Base-by-base conservation (phyloP, 1,140 invertebrate species). In the Nilaparvata lugens region DNA sequence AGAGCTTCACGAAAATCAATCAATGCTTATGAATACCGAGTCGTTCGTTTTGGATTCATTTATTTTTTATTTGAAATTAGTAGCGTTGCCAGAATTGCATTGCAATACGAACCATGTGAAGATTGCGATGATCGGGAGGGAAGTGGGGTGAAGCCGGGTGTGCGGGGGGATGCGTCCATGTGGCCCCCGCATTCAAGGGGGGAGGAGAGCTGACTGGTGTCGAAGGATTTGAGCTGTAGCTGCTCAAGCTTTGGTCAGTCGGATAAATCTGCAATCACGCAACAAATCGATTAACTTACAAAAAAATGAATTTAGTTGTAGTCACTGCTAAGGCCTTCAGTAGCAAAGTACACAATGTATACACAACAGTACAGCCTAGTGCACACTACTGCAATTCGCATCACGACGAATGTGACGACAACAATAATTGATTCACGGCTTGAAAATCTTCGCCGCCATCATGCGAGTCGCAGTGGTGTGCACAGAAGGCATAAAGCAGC, bases 151-250 rank as follows among this genome's bases (percentile, higher is more conserved):
- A 62, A 70, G 73, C 55, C 67, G 67, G 65, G 69, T 72, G 68
- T 56, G 56, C 45, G 56, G 62, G 61, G 57, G 58, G 62, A 62
- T 53, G 70, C 61, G 68, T 67, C 67, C 69, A 70, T 66, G 72
- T 38, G 62, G 51, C 62, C 66, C 52, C 59, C 0, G 52, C 48
- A 14, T 21, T 52, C 24, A 66, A 79, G 51, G 75, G 91, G 59
- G 87, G 89, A 48, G 91, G 89, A 61, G 89, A 90, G 77, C 89
- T 91, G 62, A 90, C 85, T 19, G 90, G 89, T 35, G 89, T 91
- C 66, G 87, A 86, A 65, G 92, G 91, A 72, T 93, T 94, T 70
- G 90, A 92, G 75, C 89, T 90, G 78, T 93, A 95, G 80, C 91
- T 95, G 74, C 88, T 91, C 72, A 87, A 84, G 79, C 90, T 89